phyloP scores from a whole-genome alignment of 2,113 vertebrate genomes.

The Clinocottus analis region DNA sequence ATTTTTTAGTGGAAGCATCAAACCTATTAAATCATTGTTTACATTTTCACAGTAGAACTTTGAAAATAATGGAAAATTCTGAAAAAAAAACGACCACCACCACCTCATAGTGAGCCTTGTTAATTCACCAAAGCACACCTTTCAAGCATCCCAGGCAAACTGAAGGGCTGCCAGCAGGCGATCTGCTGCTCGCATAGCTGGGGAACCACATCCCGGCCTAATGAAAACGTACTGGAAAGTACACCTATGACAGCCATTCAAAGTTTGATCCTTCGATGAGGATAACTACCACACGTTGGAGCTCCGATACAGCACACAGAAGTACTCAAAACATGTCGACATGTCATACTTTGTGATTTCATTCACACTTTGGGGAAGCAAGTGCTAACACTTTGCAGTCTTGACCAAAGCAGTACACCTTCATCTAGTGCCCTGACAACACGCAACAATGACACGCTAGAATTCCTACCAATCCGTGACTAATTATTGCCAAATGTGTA shows the following conservation, averaged over 20 bases:
- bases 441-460: not conserved
- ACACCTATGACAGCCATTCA: not conserved
- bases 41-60: slow-evolving; percentile 55
- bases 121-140: slow-evolving; percentile 29
- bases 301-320: not conserved
- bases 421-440: not conserved
- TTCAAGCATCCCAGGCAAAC: slow-evolving; percentile 21
- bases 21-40: slow-evolving; percentile 29
- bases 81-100: not conserved
- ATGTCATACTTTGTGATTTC: not conserved
- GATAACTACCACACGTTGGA: not conserved
- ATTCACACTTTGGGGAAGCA: not conserved
- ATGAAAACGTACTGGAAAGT: slow-evolving; percentile 6
- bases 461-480: not conserved
- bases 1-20: no score
- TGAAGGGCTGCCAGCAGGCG: slow-evolving; percentile 9
- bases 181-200: slow-evolving; percentile 57
- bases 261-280: not conserved
- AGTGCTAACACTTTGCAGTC: not conserved
- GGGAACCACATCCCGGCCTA: not conserved
- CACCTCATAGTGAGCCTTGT: not conserved
- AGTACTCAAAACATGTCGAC: not conserved
- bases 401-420: not conserved
- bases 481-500: slow-evolving; percentile 9
- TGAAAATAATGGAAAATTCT: slow-evolving; percentile 48